phyloP scores from a whole-genome alignment of 2,888 invertebrate genomes.

The Eristalis arbustorum region DNA sequence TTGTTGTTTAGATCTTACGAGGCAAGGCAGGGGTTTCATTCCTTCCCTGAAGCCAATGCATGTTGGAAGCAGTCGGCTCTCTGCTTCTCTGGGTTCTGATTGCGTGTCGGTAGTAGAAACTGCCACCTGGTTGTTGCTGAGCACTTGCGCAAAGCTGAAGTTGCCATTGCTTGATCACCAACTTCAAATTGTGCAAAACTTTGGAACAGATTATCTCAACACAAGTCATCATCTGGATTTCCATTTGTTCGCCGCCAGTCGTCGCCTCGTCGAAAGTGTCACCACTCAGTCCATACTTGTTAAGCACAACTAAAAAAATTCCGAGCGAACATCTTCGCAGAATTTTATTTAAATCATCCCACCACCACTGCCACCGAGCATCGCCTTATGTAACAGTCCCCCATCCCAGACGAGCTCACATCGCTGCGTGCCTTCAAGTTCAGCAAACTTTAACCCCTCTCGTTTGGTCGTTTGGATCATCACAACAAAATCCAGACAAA shows the following conservation, averaged over 20 bases:
- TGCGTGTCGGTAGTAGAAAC: too few relatives aligned
- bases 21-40: too few relatives aligned
- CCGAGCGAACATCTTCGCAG: not conserved
- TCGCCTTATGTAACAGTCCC: not conserved
- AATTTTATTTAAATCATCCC: not conserved
- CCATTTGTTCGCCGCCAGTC: not conserved
- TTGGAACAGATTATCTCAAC: too few relatives aligned
- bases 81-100: too few relatives aligned
- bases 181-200: too few relatives aligned
- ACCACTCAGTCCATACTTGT: not conserved
- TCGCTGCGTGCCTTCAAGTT: conserved; percentile 14
- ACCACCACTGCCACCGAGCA: not conserved
- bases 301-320: not conserved
- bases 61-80: too few relatives aligned
- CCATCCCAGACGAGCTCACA: not conserved
- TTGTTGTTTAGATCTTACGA: too few relatives aligned
- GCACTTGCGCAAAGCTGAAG: too few relatives aligned
- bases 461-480: not conserved
- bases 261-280: not conserved
- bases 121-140: too few relatives aligned
- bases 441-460: conserved; percentile 21
- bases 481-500: not conserved
- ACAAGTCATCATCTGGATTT: not conserved
- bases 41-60: too few relatives aligned
- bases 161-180: too few relatives aligned